Percentiles rank a stretch among this genome's conserved stretches.
Evolutionary conservation across 2,113 vertebrate species (phyloP).

Genomic region (Vidua macroura): DNA sequence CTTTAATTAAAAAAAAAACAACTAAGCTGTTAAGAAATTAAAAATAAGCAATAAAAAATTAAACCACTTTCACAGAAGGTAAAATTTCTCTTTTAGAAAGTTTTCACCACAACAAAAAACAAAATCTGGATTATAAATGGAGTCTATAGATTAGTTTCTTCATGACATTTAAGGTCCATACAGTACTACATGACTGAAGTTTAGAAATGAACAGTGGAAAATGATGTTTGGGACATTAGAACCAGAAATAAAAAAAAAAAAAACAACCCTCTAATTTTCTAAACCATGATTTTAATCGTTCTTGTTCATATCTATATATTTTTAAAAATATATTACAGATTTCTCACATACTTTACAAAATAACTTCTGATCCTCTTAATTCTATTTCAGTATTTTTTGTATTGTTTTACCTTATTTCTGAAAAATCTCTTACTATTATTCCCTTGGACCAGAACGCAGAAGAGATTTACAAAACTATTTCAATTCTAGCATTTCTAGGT

Average conservation of each 20-base stretch:
- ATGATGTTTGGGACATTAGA: neutral
- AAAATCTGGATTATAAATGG: neutral
- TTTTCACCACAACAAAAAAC: neutral
- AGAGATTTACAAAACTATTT: neutral
- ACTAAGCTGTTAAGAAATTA: neutral
- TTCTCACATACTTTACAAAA: neutral
- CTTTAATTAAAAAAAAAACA: neutral
- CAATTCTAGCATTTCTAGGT: neutral
- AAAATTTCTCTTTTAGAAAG: neutral
- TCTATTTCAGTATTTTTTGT: neutral
- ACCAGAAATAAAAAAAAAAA: neutral
- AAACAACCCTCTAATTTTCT: neutral
- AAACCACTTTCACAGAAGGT: neutral
- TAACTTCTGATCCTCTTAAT: neutral
- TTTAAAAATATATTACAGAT: neutral
- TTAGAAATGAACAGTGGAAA: neutral
- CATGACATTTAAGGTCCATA: neutral
- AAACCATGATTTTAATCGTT: neutral
- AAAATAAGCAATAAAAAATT: neutral
- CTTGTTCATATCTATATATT: neutral
- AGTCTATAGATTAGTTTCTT: neutral
- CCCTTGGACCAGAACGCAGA: neutral
- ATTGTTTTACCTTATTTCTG: neutral
- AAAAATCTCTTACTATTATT: neutral
- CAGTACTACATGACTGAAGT: neutral